Evolutionary conservation across 2,113 vertebrate species (phyloP).

Genomic region (Crocuta crocuta): DNA sequence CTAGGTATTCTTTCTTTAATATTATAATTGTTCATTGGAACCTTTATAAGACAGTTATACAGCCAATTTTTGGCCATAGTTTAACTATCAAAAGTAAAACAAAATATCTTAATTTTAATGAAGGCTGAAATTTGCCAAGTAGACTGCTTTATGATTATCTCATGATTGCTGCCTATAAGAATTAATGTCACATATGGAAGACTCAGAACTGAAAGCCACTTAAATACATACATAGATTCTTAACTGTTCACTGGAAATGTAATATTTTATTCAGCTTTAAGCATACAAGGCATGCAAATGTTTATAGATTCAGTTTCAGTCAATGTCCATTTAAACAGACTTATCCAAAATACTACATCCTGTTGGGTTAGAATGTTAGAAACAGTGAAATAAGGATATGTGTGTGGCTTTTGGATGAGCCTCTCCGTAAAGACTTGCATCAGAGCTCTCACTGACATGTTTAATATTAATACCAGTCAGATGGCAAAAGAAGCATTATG

Average conservation of each 20-base stretch:
- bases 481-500: neutral
- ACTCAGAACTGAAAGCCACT: neutral
- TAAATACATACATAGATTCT: slow-evolving; percentile 32
- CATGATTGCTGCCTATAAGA: neutral
- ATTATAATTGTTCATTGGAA: slow-evolving; percentile 50
- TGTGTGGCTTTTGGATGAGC: neutral
- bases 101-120: neutral
- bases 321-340: neutral
- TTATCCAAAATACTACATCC: slow-evolving; percentile 46
- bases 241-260: slow-evolving; percentile 60
- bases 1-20: neutral
- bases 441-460: neutral
- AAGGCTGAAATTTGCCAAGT: slow-evolving; percentile 18
- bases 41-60: neutral
- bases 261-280: slow-evolving; percentile 24
- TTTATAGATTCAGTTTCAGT: slow-evolving; percentile 37
- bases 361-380: neutral
- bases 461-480: neutral
- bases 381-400: neutral
- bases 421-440: neutral
- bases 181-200: neutral
- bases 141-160: slow-evolving; percentile 35
- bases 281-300: neutral
- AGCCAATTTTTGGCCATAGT: neutral
- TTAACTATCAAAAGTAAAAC: slow-evolving; percentile 19